Evolutionary conservation across 2,888 invertebrate species (phyloP), one percentile per base, ranked within the genome.

Genomic region (Strigamia maritima): DNA sequence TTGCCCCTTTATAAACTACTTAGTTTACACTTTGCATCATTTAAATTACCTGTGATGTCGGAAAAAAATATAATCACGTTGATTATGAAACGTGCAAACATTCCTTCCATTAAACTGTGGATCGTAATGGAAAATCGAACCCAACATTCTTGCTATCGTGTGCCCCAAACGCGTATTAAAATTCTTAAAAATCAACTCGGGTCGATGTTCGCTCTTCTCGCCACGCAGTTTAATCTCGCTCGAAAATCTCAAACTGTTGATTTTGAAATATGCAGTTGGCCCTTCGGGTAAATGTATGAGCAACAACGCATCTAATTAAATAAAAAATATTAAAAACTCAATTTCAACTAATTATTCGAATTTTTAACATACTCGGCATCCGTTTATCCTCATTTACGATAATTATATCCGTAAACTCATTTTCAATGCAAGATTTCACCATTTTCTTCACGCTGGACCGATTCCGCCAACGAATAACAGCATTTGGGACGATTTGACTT

Each of bases 31-130:
- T 82, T 79, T 82, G 78, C 54, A 60, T 40, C 8, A 40, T 10
- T 44, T 75, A 26, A 54, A 70, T 26, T 6, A 94, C 91, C 97
- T 91, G 87, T 99, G 98, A 87, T 99, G 98, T 80, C 99, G 90
- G 86, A 99, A 98, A 88, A 99, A 99, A 83, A 99, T 95, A 85
- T 94, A 99, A 88, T 99, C 99, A 80, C 99, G 89, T 86, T 99
- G 99, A 88, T 99, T 99, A 87, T 99, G 99, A 86, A 99, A 98
- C 38, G 98, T 98, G 81, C 97, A 95, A 0, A 92, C 95, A 81
- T 98, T 90, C 3, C 97, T 90, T 0, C 98, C 98, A 82, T 91
- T 91, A 87, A 97, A 99, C 86, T 99, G 92, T 0, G 99, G 98
- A 86, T 95, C 92, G 86, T 95, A 95, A 86, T 98, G 97, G 86